Conservation (phyloP, 2,888 invertebrate species). For the Brachypalpus laphriformis region DNA sequence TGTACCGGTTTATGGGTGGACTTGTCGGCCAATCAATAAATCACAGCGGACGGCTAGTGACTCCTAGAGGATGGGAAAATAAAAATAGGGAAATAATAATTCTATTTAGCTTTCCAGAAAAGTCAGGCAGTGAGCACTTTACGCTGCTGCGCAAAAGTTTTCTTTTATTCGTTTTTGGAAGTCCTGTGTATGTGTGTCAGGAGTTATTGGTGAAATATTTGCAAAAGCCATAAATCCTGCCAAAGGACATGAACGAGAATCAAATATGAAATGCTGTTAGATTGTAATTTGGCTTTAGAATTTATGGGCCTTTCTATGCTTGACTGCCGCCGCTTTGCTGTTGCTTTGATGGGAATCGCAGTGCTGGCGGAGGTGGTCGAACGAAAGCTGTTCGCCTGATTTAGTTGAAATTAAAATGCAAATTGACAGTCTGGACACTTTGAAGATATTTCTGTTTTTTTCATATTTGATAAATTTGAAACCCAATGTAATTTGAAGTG, state of each 20-base stretch:
- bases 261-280: slow-evolving; percentile 74
- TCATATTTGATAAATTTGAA: slow-evolving; percentile 41
- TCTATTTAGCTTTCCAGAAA: slow-evolving; percentile 54
- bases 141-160: slow-evolving; percentile 53
- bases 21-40: slow-evolving; percentile 73
- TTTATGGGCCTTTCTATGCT: slow-evolving; percentile 67
- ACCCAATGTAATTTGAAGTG: slow-evolving; percentile 42
- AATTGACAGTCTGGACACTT: slow-evolving; percentile 68
- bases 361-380: neutral
- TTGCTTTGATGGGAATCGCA: slow-evolving; percentile 31
- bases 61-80: slow-evolving; percentile 17
- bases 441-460: slow-evolving; percentile 1
- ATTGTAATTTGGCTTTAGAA: slow-evolving; percentile 74
- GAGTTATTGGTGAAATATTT: slow-evolving; percentile 70
- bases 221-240: slow-evolving; percentile 70
- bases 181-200: slow-evolving; percentile 30
- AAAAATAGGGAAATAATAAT: slow-evolving; percentile 72
- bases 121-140: slow-evolving; percentile 23
- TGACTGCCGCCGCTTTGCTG: slow-evolving; percentile 32
- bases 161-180: neutral
- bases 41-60: slow-evolving; percentile 40
- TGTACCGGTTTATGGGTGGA: slow-evolving; percentile 71
- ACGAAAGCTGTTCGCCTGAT: slow-evolving; percentile 59
- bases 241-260: slow-evolving; percentile 71
- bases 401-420: slow-evolving; percentile 71